These are phyloP conservation scores for Eudasyphora cyanicolor DNA, from an alignment of 2,888 invertebrate genomes.

Conservation along the genomic window DNA sequence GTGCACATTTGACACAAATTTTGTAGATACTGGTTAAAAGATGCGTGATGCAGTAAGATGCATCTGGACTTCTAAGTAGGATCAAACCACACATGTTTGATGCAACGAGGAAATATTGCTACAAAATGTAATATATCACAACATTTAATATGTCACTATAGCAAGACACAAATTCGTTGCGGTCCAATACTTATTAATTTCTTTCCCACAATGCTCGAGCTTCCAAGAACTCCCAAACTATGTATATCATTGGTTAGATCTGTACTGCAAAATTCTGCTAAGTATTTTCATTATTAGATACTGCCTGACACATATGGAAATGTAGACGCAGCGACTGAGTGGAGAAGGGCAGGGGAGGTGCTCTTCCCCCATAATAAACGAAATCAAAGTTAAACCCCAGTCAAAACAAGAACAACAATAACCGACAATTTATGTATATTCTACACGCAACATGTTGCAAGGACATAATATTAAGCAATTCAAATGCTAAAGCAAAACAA, in stretches of 20 bases:
- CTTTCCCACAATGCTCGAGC: neutral
- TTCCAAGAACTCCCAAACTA: neutral
- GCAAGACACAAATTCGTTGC: neutral
- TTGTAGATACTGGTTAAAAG: no score
- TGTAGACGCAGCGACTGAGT: neutral
- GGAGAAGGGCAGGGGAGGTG: no score
- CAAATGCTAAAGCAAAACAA: neutral
- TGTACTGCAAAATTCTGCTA: slow-evolving; percentile 46
- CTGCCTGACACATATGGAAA: slow-evolving; percentile 2
- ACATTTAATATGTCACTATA: no score
- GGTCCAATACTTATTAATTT: neutral
- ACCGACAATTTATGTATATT: slow-evolving; percentile 53
- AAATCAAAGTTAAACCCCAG: neutral
- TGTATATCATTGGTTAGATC: slow-evolving; percentile 6
- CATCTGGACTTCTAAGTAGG: no score
- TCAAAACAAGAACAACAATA: slow-evolving; percentile 35
- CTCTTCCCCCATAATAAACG: no score
- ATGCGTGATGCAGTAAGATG: no score
- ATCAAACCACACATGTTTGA: no score
- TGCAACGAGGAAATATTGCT: no score
- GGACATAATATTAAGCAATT: neutral
- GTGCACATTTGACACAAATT: no score
- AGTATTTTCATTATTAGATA: slow-evolving; percentile 56
- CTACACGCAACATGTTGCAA: slow-evolving; percentile 36
- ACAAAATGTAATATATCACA: no score